Evolutionary conservation across 2,888 invertebrate genomes (phyloP).

Genomic region (Hyposoter dolosus): DNA sequence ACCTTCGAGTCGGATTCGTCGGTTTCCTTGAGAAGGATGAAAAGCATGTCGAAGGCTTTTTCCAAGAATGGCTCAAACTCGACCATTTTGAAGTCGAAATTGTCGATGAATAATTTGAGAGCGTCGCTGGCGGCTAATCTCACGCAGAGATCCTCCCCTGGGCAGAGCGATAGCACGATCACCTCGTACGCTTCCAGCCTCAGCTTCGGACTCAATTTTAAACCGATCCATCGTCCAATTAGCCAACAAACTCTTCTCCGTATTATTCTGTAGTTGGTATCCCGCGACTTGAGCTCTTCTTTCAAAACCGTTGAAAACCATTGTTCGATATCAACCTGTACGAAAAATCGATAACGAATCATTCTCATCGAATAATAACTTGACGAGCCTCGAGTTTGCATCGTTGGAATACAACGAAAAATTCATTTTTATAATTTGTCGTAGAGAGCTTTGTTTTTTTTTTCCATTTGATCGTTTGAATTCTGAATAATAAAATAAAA

Average conservation of each 20-base stretch:
- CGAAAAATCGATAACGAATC: no score
- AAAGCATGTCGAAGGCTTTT: constrained; percentile 91
- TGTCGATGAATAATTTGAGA: constrained; percentile 93
- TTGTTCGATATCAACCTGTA: constrained; percentile 95
- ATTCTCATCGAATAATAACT: no score
- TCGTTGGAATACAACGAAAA: no score
- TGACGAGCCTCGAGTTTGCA: no score
- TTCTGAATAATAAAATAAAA: no score
- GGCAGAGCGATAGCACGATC: constrained; percentile 90
- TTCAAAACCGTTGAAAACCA: constrained; percentile 95
- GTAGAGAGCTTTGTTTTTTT: no score
- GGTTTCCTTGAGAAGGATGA: constrained; percentile 93
- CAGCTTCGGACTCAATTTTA: constrained; percentile 92
- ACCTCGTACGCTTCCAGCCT: constrained; percentile 93
- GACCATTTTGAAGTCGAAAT: constrained; percentile 95
- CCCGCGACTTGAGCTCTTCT: constrained; percentile 92
- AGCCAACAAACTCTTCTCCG: constrained; percentile 94
- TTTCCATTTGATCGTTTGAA: no score
- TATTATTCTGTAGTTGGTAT: constrained; percentile 93
- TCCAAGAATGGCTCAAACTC: constrained; percentile 94
- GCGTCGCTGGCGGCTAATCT: constrained; percentile 94
- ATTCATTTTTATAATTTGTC: no score
- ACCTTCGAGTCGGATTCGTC: constrained; percentile 97
- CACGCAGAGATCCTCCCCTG: constrained; percentile 95
- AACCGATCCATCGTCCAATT: constrained; percentile 92